Percentiles rank a stretch among this genome's conserved stretches.
phyloP scores from a whole-genome alignment of 1,140 invertebrate genomes.

The Aphidius gifuensis region DNA sequence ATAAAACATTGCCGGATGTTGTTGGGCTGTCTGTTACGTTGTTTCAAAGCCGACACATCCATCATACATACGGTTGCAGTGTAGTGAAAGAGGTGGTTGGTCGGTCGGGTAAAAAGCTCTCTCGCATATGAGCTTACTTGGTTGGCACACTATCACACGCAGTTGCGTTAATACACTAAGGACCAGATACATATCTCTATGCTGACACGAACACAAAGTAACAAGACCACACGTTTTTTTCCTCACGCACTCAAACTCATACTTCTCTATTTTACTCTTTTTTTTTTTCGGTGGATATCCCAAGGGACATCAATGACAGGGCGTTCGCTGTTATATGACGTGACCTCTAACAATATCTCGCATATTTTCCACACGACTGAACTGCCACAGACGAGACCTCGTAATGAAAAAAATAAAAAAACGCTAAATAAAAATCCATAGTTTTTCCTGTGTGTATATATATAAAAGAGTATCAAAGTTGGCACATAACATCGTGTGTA shows the following conservation, averaged over 20 bases:
- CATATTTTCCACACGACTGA: too few species aligned
- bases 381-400: too few species aligned
- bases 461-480: too few species aligned
- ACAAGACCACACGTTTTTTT: not conserved
- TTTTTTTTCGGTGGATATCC: not conserved
- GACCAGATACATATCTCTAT: conserved; percentile 15
- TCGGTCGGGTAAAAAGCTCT: too few species aligned
- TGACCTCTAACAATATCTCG: too few species aligned
- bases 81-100: not conserved
- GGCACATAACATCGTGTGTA: too few species aligned
- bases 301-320: too few species aligned
- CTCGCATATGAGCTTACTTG: not conserved
- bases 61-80: conserved; percentile 31
- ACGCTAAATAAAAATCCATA: too few species aligned
- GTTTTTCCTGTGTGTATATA: too few species aligned
- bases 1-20: not conserved
- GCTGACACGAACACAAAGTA: conserved; percentile 19
- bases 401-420: too few species aligned
- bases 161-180: not conserved
- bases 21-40: conserved; percentile 38
- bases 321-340: too few species aligned
- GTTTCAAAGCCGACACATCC: conserved; percentile 43
- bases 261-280: not conserved
- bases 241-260: too few species aligned
- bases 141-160: conserved; percentile 7